phyloP scores from a whole-genome alignment of 30 jellyfish, hydroid and myxozoan species.

The Phacellophora camtschatica region DNA sequence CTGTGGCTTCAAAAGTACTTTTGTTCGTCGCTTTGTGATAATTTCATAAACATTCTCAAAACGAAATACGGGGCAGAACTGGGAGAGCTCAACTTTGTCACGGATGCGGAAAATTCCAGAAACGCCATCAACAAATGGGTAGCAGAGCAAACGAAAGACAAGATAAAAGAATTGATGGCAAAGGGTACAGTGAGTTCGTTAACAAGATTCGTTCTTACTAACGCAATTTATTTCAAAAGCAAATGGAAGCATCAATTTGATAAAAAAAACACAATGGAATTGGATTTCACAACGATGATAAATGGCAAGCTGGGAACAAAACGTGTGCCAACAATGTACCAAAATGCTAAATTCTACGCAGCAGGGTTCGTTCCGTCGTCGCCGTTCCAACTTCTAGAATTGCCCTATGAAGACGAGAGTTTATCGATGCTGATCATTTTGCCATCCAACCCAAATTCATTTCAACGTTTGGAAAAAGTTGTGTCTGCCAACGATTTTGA shows the following conservation, averaged over 20 bases:
- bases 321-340: constrained; percentile 53
- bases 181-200: constrained; percentile 28
- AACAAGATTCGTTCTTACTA: constrained; percentile 58
- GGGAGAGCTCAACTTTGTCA: constrained; percentile 44
- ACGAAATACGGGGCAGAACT: constrained; percentile 23
- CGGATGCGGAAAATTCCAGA: constrained; percentile 28
- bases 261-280: background rate
- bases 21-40: background rate
- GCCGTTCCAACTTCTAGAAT: constrained; percentile 36
- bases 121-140: constrained; percentile 69
- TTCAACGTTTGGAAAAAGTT: too few species aligned
- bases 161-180: constrained; percentile 49
- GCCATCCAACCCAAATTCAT: constrained; percentile 6
- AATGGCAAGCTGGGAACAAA: background rate
- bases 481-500: background rate
- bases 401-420: constrained; percentile 57
- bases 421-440: constrained; percentile 47
- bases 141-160: constrained; percentile 48
- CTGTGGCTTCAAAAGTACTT: constrained; percentile 69
- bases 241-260: constrained; percentile 61
- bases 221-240: constrained; percentile 71
- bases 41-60: background rate
- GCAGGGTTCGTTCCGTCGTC: constrained; percentile 29
- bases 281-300: background rate
- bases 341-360: constrained; percentile 1